These are phyloP conservation scores for Limnephilus marmoratus DNA, from an alignment of 2,888 invertebrate genomes.

Conservation along the genomic window DNA sequence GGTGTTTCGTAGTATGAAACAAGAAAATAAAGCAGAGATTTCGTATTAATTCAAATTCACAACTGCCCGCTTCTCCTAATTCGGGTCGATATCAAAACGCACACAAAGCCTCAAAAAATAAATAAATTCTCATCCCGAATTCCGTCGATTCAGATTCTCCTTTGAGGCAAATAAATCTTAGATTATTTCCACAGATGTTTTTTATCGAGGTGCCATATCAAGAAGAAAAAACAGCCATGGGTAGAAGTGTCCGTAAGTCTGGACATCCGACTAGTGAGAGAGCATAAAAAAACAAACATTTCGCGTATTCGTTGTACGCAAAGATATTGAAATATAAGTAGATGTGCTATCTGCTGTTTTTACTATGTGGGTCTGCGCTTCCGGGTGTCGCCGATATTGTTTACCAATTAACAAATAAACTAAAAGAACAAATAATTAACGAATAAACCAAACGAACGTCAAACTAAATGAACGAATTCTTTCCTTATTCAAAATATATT, in stretches of 20 bases:
- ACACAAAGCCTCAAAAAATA: conserved; percentile 12
- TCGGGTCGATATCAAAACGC: conserved; percentile 30
- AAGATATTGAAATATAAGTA: too few relatives aligned
- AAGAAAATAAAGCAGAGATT: neutral
- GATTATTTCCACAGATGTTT: conserved; percentile 62
- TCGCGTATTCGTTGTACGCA: too few relatives aligned
- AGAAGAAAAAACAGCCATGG: neutral
- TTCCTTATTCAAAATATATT: too few relatives aligned
- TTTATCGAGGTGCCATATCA: conserved; percentile 41
- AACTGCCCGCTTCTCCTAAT: neutral
- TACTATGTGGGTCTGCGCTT: too few relatives aligned
- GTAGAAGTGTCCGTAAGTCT: neutral
- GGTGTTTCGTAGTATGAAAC: neutral
- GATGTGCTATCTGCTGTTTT: too few relatives aligned
- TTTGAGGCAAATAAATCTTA: conserved; percentile 57
- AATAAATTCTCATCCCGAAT: conserved; percentile 38
- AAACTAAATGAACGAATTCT: too few relatives aligned
- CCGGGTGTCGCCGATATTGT: too few relatives aligned
- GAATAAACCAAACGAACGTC: too few relatives aligned
- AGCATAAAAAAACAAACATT: too few relatives aligned
- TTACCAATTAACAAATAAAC: too few relatives aligned
- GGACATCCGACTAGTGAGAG: neutral
- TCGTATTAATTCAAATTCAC: conserved; percentile 4
- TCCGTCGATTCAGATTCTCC: conserved; percentile 33
- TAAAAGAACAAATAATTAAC: too few relatives aligned